Percentiles rank a stretch among this genome's conserved stretches.
phyloP scores from a whole-genome alignment of 2,797 vertebrate species.

The Poeciliopsis paucimaculata region DNA sequence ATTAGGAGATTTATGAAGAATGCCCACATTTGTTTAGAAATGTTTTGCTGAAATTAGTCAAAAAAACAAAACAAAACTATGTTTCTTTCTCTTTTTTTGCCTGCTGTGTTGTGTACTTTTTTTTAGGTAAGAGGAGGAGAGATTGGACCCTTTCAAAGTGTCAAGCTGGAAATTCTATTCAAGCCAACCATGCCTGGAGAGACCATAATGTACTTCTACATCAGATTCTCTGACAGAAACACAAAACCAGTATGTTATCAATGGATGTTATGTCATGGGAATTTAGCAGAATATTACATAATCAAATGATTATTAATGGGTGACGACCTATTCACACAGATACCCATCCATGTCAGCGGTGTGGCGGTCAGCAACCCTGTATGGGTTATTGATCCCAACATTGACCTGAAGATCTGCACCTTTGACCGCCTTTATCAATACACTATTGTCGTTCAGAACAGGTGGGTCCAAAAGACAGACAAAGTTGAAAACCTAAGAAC shows the following conservation, averaged over 20 bases:
- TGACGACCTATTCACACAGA: constrained; percentile 64
- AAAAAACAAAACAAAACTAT: neutral
- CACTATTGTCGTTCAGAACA: constrained; percentile 80
- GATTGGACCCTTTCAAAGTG: constrained; percentile 84
- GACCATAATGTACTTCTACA: constrained; percentile 76
- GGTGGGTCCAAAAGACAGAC: constrained; percentile 74
- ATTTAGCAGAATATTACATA: neutral
- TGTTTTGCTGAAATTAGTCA: neutral
- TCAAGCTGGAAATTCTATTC: constrained; percentile 87
- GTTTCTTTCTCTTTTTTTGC: neutral
- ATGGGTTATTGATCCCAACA: constrained; percentile 81
- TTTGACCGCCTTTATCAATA: constrained; percentile 90
- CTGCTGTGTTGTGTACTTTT: constrained; percentile 7
- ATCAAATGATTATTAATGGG: neutral
- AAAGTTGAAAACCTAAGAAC: neutral
- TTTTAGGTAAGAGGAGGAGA: constrained; percentile 83
- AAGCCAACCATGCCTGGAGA: constrained; percentile 84
- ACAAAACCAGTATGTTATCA: constrained; percentile 82
- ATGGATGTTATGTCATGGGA: neutral
- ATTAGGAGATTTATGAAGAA: neutral
- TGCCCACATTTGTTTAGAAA: neutral
- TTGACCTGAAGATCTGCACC: constrained; percentile 92
- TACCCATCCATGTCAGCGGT: constrained; percentile 79
- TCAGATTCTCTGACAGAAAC: constrained; percentile 81
- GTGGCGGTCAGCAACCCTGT: constrained; percentile 82